These are phyloP conservation scores for Folsomia manolachei DNA, from an alignment of 2,888 invertebrate genomes.

Conservation along the genomic window DNA sequence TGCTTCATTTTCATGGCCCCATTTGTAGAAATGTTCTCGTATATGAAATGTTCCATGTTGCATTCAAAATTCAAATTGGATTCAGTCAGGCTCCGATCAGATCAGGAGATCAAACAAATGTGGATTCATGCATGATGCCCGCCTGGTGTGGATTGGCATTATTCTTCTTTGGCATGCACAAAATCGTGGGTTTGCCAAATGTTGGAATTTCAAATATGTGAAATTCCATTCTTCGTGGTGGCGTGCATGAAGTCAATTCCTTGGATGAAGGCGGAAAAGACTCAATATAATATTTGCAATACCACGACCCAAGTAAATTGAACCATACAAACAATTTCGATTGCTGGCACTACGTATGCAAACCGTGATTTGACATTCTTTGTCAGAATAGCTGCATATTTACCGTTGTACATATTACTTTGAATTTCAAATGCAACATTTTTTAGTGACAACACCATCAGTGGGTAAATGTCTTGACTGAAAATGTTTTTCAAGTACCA, in stretches of 20 bases:
- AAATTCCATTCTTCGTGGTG: background rate
- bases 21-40: background rate
- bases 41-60: background rate
- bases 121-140: background rate
- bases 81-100: background rate
- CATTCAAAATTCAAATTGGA: conserved; percentile 9
- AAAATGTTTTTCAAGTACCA: too few species aligned
- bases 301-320: background rate
- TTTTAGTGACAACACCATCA: too few species aligned
- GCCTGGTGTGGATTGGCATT: background rate
- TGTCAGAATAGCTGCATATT: too few species aligned
- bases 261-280: too few species aligned
- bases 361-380: too few species aligned
- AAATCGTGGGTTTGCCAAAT: background rate
- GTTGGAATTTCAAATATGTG: background rate
- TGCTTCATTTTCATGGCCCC: background rate
- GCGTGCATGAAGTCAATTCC: background rate
- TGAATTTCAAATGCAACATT: too few species aligned
- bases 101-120: background rate
- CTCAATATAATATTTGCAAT: background rate
- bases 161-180: background rate
- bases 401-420: too few species aligned
- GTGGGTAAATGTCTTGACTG: background rate
- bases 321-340: background rate
- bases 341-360: too few species aligned